These are phyloP conservation scores for Pleuronectes platessa DNA, from an alignment of 2,113 vertebrate species.

Conservation along the genomic window DNA sequence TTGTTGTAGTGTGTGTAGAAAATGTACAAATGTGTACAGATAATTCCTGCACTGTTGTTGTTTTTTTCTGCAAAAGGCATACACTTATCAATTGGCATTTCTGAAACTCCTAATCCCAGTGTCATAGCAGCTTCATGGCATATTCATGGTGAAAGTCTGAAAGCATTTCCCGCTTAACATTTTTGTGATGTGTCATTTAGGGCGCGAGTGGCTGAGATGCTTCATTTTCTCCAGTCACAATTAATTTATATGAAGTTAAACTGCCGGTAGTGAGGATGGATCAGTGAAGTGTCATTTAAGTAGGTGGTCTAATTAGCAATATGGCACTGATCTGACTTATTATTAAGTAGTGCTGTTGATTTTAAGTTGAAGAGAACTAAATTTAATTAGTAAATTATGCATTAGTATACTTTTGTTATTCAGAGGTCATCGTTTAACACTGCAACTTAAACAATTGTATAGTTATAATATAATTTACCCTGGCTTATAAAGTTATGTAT, in stretches of 20 bases:
- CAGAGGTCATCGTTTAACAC: too few relatives aligned
- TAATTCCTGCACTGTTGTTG: constrained; percentile 54
- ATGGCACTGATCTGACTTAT: too few relatives aligned
- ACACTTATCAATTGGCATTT: constrained; percentile 37
- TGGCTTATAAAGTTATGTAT: not conserved
- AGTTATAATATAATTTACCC: not conserved
- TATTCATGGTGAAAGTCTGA: constrained; percentile 24
- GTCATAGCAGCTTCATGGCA: constrained; percentile 66
- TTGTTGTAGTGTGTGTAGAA: constrained; percentile 62
- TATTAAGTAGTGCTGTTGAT: too few relatives aligned
- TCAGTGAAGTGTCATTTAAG: too few relatives aligned
- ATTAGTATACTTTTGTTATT: not conserved
- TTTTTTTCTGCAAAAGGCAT: constrained; percentile 45
- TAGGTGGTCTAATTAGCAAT: too few relatives aligned
- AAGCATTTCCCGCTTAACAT: not conserved
- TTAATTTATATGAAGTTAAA: not conserved
- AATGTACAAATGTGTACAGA: constrained; percentile 65
- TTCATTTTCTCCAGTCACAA: not conserved
- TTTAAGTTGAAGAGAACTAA: too few relatives aligned
- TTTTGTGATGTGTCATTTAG: not conserved
- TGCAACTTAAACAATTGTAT: not conserved
- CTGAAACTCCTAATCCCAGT: constrained; percentile 38
- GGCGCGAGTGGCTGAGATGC: not conserved
- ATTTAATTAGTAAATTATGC: too few relatives aligned
- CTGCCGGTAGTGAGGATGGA: too few relatives aligned